Evolutionary conservation across 2,113 vertebrate genomes (phyloP).

Genomic region (Ptilonorhynchus violaceus): DNA sequence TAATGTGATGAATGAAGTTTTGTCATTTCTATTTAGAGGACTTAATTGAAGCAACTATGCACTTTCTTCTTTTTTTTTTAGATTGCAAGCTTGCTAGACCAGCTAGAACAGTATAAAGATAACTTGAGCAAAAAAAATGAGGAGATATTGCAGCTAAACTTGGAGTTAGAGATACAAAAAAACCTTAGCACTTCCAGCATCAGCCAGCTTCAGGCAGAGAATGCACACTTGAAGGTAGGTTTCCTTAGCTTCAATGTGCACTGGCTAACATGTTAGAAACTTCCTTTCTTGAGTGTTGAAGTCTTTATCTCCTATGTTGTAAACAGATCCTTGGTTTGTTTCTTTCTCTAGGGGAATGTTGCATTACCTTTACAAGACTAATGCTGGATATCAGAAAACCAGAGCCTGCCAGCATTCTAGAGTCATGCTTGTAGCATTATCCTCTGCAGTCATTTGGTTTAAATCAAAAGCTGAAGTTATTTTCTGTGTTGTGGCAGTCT

Average conservation of each 20-base stretch:
- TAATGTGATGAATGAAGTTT: neutral
- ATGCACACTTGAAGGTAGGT: conserved; percentile 75
- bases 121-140: conserved; percentile 75
- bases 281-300: neutral
- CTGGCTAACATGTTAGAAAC: neutral
- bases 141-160: conserved; percentile 78
- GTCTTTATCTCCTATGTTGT: neutral
- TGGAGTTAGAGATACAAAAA: conserved; percentile 77
- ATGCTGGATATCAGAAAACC: neutral
- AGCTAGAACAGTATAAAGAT: conserved; percentile 77
- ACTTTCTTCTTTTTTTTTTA: conserved; percentile 37
- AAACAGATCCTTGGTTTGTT: neutral
- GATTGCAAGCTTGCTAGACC: conserved; percentile 76
- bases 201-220: conserved; percentile 74
- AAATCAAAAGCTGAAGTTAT: neutral
- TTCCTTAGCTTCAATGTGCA: neutral
- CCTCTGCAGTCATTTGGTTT: neutral
- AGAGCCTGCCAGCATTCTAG: accelerated
- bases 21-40: neutral
- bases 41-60: neutral
- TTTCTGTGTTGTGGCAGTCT: neutral
- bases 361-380: neutral
- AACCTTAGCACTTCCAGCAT: conserved; percentile 56
- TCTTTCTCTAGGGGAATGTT: neutral
- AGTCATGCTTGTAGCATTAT: neutral